These are phyloP conservation scores for Mycteria americana DNA, from an alignment of 2,797 vertebrate species.

Conservation along the genomic window DNA sequence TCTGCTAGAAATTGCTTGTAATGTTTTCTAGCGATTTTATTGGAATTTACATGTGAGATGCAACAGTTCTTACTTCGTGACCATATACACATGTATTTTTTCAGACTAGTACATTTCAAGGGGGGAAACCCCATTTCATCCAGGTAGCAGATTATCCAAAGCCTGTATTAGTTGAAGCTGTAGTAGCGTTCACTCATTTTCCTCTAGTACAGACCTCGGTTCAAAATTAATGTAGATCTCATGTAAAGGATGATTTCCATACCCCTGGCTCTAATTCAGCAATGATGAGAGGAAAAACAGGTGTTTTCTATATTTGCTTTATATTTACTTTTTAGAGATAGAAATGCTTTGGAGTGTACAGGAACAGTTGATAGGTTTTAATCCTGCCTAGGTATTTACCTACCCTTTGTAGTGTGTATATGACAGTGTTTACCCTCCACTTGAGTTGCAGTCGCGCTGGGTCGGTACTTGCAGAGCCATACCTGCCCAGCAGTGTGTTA, in stretches of 20 bases:
- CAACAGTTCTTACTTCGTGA: rapidly evolving
- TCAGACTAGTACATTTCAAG: not conserved
- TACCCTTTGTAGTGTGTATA: not conserved
- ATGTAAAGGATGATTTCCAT: not conserved
- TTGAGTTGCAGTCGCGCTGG: rapidly evolving
- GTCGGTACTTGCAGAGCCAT: not conserved
- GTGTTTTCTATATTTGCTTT: not conserved
- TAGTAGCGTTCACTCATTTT: not conserved
- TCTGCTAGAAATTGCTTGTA: not conserved
- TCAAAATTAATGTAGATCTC: not conserved
- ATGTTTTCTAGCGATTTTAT: not conserved
- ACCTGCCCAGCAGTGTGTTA: no score
- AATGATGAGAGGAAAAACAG: not conserved
- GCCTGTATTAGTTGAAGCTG: not conserved
- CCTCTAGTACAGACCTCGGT: not conserved
- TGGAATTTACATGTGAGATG: not conserved
- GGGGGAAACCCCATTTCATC: not conserved
- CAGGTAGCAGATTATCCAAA: not conserved
- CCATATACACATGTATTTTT: not conserved
- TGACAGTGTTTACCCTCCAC: not conserved
- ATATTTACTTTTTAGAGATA: not conserved
- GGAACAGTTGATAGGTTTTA: not conserved
- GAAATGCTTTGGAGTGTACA: not conserved
- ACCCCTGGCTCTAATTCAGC: not conserved
- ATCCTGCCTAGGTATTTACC: rapidly evolving